These are phyloP conservation scores for Leucophenga varia DNA, from an alignment of 1,140 invertebrate genomes.

Conservation along the genomic window DNA sequence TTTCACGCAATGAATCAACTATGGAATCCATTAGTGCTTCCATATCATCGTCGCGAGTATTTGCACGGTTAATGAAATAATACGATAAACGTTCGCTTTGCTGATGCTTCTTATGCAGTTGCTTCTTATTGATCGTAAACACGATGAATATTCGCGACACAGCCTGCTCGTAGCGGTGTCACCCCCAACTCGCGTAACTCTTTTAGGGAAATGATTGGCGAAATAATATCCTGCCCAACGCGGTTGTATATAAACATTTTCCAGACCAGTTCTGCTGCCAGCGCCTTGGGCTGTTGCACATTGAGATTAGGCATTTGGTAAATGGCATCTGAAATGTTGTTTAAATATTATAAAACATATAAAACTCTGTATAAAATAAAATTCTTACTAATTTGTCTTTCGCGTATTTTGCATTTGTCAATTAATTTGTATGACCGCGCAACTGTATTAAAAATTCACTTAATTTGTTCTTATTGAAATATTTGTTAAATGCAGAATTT, in stretches of 20 bases:
- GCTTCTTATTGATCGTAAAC: constrained; percentile 94
- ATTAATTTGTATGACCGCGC: too few relatives aligned
- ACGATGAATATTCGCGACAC: constrained; percentile 88
- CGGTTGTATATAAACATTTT: constrained; percentile 94
- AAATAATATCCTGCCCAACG: constrained; percentile 95
- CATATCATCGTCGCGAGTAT: constrained; percentile 94
- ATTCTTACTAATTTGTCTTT: constrained; percentile 74
- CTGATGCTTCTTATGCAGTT: constrained; percentile 94
- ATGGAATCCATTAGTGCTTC: constrained; percentile 90
- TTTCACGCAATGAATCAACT: constrained; percentile 93
- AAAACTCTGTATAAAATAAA: background rate
- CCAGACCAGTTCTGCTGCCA: constrained; percentile 82
- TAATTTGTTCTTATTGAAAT: too few relatives aligned
- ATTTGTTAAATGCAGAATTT: too few relatives aligned
- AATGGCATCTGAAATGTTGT: constrained; percentile 65
- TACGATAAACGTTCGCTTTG: constrained; percentile 86
- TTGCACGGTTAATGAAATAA: constrained; percentile 91
- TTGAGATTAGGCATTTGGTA: constrained; percentile 93
- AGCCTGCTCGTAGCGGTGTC: constrained; percentile 85
- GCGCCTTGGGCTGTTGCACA: constrained; percentile 69
- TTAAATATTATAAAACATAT: background rate
- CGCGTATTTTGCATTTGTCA: constrained; percentile 60
- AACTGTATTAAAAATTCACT: too few relatives aligned
- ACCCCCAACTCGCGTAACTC: constrained; percentile 92
- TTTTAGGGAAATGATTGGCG: constrained; percentile 90